Evolutionary conservation across 2,113 vertebrate species (phyloP).

Genomic region (Callorhinus ursinus): DNA sequence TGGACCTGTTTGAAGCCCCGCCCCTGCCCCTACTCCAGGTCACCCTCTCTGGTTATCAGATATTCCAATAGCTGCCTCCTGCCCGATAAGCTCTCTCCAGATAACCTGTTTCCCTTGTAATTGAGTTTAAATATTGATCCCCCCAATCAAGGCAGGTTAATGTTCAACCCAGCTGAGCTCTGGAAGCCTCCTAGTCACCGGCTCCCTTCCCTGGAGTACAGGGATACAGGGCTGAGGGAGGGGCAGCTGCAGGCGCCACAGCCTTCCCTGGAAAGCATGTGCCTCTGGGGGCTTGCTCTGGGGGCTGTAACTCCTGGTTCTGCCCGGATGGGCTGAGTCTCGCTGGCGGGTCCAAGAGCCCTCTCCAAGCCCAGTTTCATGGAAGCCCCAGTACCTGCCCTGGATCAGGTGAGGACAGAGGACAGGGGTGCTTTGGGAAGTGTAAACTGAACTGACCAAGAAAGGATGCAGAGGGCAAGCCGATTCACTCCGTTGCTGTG

Average conservation of each 20-base stretch:
- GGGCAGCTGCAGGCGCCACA: neutral
- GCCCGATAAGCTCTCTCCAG: neutral
- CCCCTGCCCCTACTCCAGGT: neutral
- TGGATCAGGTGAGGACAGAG: neutral
- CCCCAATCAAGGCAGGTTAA: slow-evolving; percentile 49
- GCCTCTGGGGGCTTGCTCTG: fast-evolving
- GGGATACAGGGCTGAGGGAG: too few species aligned
- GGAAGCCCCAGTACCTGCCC: neutral
- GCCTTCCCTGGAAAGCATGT: neutral
- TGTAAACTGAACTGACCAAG: neutral
- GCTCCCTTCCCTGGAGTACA: neutral
- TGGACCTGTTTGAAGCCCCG: neutral
- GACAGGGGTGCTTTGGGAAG: neutral
- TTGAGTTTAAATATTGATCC: slow-evolving; percentile 70
- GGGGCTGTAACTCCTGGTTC: neutral
- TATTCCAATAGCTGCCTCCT: neutral
- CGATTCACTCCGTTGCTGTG: fast-evolving
- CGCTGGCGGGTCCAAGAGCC: too few species aligned
- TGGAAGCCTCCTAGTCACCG: neutral
- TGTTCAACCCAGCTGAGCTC: slow-evolving; percentile 7
- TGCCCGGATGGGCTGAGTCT: neutral
- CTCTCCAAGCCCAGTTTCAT: neutral
- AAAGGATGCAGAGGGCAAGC: neutral
- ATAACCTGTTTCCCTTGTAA: slow-evolving; percentile 46
- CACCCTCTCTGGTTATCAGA: neutral